These are phyloP conservation scores for Toxotes chatareus DNA, from an alignment of 2,113 vertebrate species.

Conservation along the genomic window DNA sequence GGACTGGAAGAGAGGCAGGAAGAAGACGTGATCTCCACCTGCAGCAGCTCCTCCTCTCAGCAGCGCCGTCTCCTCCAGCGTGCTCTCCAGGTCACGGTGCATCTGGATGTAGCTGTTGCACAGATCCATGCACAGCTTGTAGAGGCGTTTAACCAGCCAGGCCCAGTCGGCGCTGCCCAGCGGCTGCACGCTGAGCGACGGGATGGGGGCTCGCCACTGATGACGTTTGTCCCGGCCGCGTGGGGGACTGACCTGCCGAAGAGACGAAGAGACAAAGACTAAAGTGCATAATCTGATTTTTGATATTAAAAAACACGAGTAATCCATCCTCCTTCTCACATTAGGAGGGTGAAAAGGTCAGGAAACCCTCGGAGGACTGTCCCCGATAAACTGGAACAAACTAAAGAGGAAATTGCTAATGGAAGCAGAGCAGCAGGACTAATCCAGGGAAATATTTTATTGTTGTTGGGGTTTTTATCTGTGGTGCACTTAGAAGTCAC, in stretches of 20 bases:
- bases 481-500: not conserved
- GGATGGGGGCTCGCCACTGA: slow-evolving; percentile 87
- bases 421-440: not conserved
- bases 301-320: too few relatives aligned
- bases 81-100: slow-evolving; percentile 93
- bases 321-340: too few relatives aligned
- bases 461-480: not conserved
- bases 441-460: not conserved
- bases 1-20: slow-evolving; percentile 92
- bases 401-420: not conserved
- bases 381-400: too few relatives aligned
- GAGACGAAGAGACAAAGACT: rapidly evolving
- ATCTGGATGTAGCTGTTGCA: slow-evolving; percentile 97
- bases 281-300: not conserved
- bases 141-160: slow-evolving; percentile 93
- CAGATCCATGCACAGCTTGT: slow-evolving; percentile 95
- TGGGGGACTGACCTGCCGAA: slow-evolving; percentile 90
- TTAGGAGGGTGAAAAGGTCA: too few relatives aligned
- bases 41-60: slow-evolving; percentile 66
- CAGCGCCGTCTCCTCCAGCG: slow-evolving; percentile 82
- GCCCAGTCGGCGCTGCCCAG: slow-evolving; percentile 92
- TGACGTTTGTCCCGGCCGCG: slow-evolving; percentile 90
- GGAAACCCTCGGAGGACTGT: too few relatives aligned
- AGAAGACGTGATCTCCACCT: slow-evolving; percentile 85
- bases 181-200: slow-evolving; percentile 91